Conservation (phyloP, 2,797 vertebrate genomes). For the Simalia tracyae region DNA sequence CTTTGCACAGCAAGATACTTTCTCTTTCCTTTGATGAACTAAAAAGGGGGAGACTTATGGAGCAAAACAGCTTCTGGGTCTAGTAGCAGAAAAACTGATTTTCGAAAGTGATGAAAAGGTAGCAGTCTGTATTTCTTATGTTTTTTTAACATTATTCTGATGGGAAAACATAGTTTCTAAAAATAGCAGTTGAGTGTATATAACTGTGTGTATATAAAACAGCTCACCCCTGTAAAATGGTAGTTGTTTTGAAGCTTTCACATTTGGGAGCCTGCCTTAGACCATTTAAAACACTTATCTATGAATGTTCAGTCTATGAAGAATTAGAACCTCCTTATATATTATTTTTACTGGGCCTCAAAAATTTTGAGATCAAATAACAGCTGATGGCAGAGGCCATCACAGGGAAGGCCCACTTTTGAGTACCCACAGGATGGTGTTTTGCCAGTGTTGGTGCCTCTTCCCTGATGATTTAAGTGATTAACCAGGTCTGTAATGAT, state of each 20-base stretch:
- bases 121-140: neutral
- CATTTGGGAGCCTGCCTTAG: neutral
- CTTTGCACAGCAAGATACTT: neutral
- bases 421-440: neutral
- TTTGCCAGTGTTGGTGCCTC: neutral
- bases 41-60: neutral
- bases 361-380: neutral
- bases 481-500: neutral
- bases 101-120: slow-evolving; percentile 1
- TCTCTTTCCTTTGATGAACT: slow-evolving; percentile 25
- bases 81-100: slow-evolving; percentile 11
- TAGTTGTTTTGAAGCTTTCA: slow-evolving; percentile 13
- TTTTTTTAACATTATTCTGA: neutral
- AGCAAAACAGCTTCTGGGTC: slow-evolving; percentile 21
- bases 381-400: neutral
- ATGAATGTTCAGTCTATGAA: neutral
- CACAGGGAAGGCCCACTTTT: neutral
- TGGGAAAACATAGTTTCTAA: neutral
- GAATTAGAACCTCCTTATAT: neutral
- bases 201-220: neutral
- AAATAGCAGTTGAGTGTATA: slow-evolving; percentile 1
- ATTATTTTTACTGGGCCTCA: neutral
- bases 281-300: neutral
- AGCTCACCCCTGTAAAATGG: neutral
- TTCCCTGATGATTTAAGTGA: neutral